Percentiles rank a stretch among this genome's conserved stretches.
phyloP scores from a whole-genome alignment of 2,888 invertebrate genomes.

The Calliphora vomitoria region DNA sequence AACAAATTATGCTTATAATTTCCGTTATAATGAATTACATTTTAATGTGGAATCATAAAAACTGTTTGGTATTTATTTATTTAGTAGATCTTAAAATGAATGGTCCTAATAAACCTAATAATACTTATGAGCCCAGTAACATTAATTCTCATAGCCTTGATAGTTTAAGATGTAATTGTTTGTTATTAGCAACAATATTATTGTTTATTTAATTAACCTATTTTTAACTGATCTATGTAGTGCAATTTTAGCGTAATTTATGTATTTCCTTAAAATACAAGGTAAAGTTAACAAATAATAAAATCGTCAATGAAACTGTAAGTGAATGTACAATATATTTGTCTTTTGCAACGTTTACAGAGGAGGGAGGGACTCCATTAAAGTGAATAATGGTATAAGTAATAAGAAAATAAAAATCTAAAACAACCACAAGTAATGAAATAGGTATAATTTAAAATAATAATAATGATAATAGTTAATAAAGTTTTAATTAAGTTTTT shows the following conservation, averaged over 20 bases:
- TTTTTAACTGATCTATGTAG: not conserved
- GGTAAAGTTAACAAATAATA: not conserved
- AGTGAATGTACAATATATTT: not conserved
- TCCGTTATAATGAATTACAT: no score
- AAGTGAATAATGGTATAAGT: no score
- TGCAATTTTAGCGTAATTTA: not conserved
- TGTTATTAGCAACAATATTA: not conserved
- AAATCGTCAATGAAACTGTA: not conserved
- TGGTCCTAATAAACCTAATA: no score
- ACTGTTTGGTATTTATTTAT: no score
- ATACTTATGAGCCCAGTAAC: no score
- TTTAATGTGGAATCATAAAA: no score
- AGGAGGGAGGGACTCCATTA: not conserved
- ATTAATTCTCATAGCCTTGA: not conserved
- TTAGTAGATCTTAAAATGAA: no score
- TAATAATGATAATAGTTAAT: constrained; percentile 15
- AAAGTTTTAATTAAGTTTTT: constrained; percentile 34
- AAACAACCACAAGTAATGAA: not conserved
- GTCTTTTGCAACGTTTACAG: not conserved
- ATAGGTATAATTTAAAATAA: constrained; percentile 10
- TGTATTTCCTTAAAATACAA: not conserved
- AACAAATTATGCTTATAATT: no score
- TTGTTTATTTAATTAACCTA: not conserved
- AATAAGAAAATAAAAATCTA: not conserved
- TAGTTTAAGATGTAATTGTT: not conserved